These are phyloP conservation scores for Kobus ellipsiprymnus DNA, from an alignment of 2,113 vertebrate genomes.

Conservation along the genomic window DNA sequence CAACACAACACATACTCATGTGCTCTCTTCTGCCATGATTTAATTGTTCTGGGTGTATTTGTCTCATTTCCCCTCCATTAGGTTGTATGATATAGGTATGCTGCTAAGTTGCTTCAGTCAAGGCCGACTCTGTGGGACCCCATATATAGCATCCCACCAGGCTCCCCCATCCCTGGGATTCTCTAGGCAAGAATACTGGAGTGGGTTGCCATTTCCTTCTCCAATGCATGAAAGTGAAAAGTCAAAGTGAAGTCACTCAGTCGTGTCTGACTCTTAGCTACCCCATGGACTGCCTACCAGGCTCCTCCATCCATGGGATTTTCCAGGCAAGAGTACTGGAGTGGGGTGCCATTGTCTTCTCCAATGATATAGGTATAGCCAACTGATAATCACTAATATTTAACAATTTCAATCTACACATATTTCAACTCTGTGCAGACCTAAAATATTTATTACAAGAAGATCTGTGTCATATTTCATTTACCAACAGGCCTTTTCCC, in stretches of 20 bases:
- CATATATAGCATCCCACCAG: no score
- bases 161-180: no score
- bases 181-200: no score
- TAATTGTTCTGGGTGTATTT: neutral
- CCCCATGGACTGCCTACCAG: no score
- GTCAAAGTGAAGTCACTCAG: no score
- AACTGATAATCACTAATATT: neutral
- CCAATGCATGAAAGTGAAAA: no score
- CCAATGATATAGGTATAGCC: neutral
- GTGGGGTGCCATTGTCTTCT: no score
- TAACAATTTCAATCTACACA: neutral
- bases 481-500: neutral
- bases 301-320: no score
- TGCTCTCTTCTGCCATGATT: neutral
- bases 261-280: no score
- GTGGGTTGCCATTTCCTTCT: no score
- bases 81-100: neutral
- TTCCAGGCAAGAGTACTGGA: no score
- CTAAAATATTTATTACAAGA: neutral
- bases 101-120: no score
- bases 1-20: neutral
- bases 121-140: fast-evolving
- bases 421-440: neutral
- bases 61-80: neutral
- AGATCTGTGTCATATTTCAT: neutral